Evolutionary conservation across 2,113 vertebrate genomes (phyloP).

Genomic region (Eretmochelys imbricata): DNA sequence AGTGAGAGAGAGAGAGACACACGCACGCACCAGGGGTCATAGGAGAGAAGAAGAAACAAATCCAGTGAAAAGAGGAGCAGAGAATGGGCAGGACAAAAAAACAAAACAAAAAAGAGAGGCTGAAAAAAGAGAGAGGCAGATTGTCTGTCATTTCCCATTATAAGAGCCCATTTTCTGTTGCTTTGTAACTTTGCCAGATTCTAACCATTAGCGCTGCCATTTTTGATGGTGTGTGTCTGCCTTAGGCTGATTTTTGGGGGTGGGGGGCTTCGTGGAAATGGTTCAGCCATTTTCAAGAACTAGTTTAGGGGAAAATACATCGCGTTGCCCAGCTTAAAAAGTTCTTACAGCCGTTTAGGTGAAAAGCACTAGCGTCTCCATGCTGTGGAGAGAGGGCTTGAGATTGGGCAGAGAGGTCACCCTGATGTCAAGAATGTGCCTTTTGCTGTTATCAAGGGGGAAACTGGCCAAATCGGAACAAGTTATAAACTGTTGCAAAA

Average conservation of each 20-base stretch:
- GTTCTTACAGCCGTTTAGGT: not conserved
- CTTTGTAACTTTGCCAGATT: not conserved
- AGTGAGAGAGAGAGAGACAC: not conserved
- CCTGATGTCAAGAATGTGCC: not conserved
- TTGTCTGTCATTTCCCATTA: not conserved
- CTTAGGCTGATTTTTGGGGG: not conserved
- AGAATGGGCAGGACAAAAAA: not conserved
- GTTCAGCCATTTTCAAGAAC: not conserved
- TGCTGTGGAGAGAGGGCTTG: not conserved
- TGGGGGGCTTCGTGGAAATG: not conserved
- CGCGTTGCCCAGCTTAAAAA: not conserved
- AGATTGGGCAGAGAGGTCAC: not conserved
- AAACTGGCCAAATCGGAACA: not conserved
- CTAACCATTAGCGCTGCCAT: accelerated
- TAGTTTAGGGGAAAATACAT: not conserved
- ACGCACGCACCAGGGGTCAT: too few relatives aligned
- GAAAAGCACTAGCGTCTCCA: not conserved
- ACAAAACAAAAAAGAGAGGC: not conserved
- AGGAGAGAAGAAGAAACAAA: not conserved
- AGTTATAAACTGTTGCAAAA: not conserved
- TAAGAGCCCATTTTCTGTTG: not conserved
- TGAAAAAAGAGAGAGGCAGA: accelerated
- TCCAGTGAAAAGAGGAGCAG: not conserved
- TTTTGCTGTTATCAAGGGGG: not conserved
- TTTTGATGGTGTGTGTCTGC: not conserved